Evolutionary conservation across 1,140 invertebrate genomes (phyloP), one percentile per base, ranked within the genome.

Genomic region (Chrysomallon squamiferum): DNA sequence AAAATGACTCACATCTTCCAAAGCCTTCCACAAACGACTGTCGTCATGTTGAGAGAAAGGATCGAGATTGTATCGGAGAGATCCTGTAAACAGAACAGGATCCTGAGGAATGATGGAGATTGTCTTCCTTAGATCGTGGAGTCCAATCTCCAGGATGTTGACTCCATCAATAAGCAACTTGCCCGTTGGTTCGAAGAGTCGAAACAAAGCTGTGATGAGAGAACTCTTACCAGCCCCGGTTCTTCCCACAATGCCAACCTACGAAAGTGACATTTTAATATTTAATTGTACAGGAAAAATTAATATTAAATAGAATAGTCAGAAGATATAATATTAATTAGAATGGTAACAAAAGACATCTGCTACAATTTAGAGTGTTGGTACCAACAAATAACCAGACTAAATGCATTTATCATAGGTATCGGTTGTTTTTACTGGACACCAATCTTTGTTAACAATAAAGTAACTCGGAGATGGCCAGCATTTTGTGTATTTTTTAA

Each of bases 181-280:
- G 15, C 81, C 79, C 50, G 90, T 88, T 3, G 92, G 88, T 72
- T 90, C 90, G 11, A 88, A 87, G 62, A 96, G 76, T 58, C 94
- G 88, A 76, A 96, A 96, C 0, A 96, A 80, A 1, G 93, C 91
- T 30, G 91, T 87, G 60, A 95, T 79, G 13, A 87, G 68, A 2
- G 85, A 85, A 43, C 79, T 85, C 69, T 87, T 87, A 4, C 86
- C 86, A n/a, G 85, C 85, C 15, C 84, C 85, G 47, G 87, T 88
- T 71, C 92, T 82, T 29, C 89, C 90, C n/a, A 90, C 88, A 66
- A 91, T 89, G 35, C 89, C 89, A 52, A 82, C 66, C 80, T 82
- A 56, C 11, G 25, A 52, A 43, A 47, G n/a, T 11, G 41, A 43
- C 41, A 43, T 9, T 11, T 43, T 11, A 47, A 47, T 4, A 47